Base-by-base conservation (phyloP, 2,888 invertebrate species). In the Cheilosia urbana region DNA sequence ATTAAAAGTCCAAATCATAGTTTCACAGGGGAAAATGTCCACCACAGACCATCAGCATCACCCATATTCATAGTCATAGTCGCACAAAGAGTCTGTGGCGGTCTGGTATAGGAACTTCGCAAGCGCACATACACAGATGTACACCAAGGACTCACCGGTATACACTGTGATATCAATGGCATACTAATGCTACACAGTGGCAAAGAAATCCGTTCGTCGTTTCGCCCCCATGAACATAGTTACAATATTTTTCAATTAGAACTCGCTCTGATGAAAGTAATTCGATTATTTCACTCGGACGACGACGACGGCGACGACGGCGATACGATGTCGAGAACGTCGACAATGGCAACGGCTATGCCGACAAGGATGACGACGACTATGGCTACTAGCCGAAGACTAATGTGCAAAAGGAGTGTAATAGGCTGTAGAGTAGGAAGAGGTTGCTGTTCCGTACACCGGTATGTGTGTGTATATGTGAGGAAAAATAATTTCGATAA, bases 171-270 rank as follows among this genome's bases (percentile, higher is more conserved):
- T 89, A 89, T 89, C 89, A 89, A 85, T 87, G 83, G 88, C 89
- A 89, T 89, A 88, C 89, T 88, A 89, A 89, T 88, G 87, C 68
- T 80, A 65, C 69, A 68, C 66, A 84, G 85, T 79, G 84, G 85
- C 71, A 71, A 66, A 79, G 66, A 80, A 84, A 63, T 24, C 49
- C 62, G 51, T 76, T 65, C 77, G 17, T 51, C 51, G 72, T 75
- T 82, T 78, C 81, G 78, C 87, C 81, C 78, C 82, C 78, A 82
- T 77, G 79, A 79, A 83, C 77, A 87, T 89, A 90, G 91, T 89
- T 89, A 91, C 91, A 92, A 92, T 92, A 92, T 92, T 92, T 92
- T 92, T 92, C 93, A 92, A 92, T 92, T 92, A 92, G 92, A 92
- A 92, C 89, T 92, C 91, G 91, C 90, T 92, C 92, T 91, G 89